Conservation (phyloP, 2,113 vertebrate species). For the Mobula birostris region DNA sequence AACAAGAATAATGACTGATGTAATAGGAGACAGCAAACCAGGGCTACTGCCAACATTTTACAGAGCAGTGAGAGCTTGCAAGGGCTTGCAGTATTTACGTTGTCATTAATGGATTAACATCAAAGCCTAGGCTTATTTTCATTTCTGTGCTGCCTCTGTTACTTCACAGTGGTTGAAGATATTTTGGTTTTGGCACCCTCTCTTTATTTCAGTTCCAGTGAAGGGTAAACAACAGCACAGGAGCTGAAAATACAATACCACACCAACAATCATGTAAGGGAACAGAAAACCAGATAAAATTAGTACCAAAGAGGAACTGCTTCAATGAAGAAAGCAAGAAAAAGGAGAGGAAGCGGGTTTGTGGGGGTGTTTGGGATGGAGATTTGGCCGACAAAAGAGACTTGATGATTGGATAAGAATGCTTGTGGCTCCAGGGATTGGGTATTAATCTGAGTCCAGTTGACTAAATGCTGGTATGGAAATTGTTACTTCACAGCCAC, state of each 20-base stretch:
- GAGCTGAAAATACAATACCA: not conserved
- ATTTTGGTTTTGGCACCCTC: slow-evolving; percentile 45
- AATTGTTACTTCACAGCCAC: no score
- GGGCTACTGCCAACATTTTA: slow-evolving; percentile 5
- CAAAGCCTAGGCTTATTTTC: slow-evolving; percentile 39
- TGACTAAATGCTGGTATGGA: no score
- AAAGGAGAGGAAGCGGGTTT: not conserved
- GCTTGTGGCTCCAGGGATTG: not conserved
- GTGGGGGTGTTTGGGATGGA: no score
- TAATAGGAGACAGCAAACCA: slow-evolving; percentile 18
- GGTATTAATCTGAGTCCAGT: not conserved
- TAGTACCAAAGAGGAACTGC: not conserved
- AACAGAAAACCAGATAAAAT: not conserved
- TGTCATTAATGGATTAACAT: slow-evolving; percentile 43
- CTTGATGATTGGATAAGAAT: not conserved
- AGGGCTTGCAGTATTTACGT: slow-evolving; percentile 41
- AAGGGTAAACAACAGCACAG: not conserved
- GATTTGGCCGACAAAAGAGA: no score
- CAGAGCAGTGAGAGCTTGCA: slow-evolving; percentile 41
- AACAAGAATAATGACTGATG: not conserved
- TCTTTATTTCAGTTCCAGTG: slow-evolving; percentile 29
- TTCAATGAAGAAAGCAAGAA: not conserved
- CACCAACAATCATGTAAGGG: not conserved
- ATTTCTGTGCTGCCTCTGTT: slow-evolving; percentile 47
- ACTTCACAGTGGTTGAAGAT: slow-evolving; percentile 48